These are phyloP conservation scores for Tetraneura akinire DNA, from an alignment of 1,140 invertebrate genomes.

Conservation along the genomic window DNA sequence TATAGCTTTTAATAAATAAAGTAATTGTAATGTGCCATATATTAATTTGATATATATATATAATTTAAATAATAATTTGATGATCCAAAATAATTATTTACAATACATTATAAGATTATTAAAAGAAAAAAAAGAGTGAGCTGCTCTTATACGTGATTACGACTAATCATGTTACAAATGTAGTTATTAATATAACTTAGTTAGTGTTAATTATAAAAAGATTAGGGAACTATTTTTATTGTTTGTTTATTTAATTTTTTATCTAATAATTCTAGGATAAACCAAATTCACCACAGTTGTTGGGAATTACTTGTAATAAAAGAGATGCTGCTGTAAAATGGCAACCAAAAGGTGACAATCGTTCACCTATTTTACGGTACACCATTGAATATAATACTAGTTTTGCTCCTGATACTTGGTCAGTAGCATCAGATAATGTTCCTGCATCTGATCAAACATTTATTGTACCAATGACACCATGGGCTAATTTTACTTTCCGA, in stretches of 20 bases:
- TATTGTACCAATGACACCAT: conserved; percentile 77
- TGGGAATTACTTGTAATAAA: conserved; percentile 68
- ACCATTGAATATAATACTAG: conserved; percentile 92
- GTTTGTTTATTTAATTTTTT: conserved; percentile 8
- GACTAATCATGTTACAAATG: too few species aligned
- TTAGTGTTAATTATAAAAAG: too few species aligned
- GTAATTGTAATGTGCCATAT: too few species aligned
- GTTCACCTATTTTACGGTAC: conserved; percentile 89
- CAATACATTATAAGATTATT: too few species aligned
- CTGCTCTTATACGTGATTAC: too few species aligned
- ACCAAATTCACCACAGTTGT: conserved; percentile 82
- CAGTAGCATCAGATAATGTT: conserved; percentile 71
- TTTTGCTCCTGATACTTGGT: conserved; percentile 92
- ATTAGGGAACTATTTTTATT: too few species aligned
- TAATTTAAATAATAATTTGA: too few species aligned
- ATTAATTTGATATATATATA: too few species aligned
- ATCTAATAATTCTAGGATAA: conserved; percentile 69
- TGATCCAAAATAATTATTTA: too few species aligned
- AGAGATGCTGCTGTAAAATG: conserved; percentile 77
- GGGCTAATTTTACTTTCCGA: conserved; percentile 96
- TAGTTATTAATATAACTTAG: too few species aligned
- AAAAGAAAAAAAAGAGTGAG: too few species aligned
- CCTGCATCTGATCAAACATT: conserved; percentile 79
- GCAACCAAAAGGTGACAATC: conserved; percentile 88
- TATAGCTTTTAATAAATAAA: too few species aligned